phyloP scores from a whole-genome alignment of 2,888 invertebrate genomes.

The Harmothoe impar region DNA sequence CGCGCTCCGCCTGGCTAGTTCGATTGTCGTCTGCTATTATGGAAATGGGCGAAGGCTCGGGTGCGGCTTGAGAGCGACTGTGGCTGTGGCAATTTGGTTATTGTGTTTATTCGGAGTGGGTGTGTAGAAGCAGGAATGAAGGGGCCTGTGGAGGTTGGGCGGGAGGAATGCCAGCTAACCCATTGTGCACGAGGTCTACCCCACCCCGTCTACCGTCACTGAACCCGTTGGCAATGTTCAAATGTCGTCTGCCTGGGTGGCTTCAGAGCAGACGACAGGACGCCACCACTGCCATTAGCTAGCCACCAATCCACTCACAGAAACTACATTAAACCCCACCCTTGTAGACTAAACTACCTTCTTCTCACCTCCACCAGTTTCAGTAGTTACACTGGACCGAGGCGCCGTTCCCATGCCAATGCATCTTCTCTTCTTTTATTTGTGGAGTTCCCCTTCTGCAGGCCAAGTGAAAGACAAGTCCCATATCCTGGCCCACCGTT shows the following conservation, averaged over 20 bases:
- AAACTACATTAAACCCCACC: too few species aligned
- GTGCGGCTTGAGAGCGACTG: constrained; percentile 19
- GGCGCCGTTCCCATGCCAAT: too few species aligned
- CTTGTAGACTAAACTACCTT: too few species aligned
- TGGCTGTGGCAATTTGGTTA: constrained; percentile 50
- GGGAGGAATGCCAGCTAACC: constrained; percentile 36
- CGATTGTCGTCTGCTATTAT: constrained; percentile 30
- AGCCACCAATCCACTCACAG: too few species aligned
- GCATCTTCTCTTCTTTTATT: too few species aligned
- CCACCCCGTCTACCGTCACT: neutral
- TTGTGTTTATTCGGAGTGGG: constrained; percentile 50
- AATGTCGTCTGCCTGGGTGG: neutral
- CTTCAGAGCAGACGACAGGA: neutral
- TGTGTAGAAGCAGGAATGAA: neutral
- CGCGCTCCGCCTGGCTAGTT: constrained; percentile 2
- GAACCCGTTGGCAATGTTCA: constrained; percentile 2
- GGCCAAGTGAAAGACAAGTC: too few species aligned
- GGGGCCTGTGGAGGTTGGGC: neutral
- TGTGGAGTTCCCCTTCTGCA: too few species aligned
- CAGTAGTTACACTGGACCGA: too few species aligned
- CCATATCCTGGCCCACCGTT: too few species aligned
- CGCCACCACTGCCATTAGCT: too few species aligned
- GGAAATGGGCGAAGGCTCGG: constrained; percentile 47
- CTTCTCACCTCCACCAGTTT: too few species aligned
- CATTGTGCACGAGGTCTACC: constrained; percentile 25